These are phyloP conservation scores for Apistogramma diplotaenia DNA, from an alignment of 2,113 vertebrate species.

Conservation along the genomic window DNA sequence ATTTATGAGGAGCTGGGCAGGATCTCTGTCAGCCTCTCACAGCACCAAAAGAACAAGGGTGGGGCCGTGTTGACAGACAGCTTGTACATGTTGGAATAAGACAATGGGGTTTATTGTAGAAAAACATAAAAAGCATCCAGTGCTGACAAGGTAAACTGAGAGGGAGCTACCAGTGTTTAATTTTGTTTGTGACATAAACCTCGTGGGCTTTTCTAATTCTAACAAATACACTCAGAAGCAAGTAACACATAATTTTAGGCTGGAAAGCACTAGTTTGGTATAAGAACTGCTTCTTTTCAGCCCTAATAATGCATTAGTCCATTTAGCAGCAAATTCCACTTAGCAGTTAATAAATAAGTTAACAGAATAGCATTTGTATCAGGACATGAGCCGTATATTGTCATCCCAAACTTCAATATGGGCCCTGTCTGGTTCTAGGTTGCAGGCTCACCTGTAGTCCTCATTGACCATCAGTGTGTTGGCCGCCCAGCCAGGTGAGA, in stretches of 20 bases:
- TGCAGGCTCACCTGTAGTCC: constrained; percentile 76
- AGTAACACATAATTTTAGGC: background rate
- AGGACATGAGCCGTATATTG: too few species aligned
- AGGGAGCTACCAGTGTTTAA: background rate
- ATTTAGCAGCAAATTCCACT: background rate
- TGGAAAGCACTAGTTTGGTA: background rate
- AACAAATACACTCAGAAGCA: background rate
- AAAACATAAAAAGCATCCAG: background rate
- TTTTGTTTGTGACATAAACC: background rate
- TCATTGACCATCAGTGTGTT: constrained; percentile 81
- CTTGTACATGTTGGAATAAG: background rate
- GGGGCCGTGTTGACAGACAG: background rate
- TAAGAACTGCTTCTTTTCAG: background rate
- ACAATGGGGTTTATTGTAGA: background rate
- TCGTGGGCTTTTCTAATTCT: background rate
- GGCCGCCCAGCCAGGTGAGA: constrained; percentile 80
- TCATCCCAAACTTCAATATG: too few species aligned
- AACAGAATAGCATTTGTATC: too few species aligned
- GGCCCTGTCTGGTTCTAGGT: too few species aligned
- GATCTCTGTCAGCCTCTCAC: background rate
- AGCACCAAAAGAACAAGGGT: background rate
- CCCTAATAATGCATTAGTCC: background rate
- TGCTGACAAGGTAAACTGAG: background rate
- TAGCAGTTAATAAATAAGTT: background rate
- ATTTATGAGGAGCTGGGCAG: background rate